Evolutionary conservation across 2,113 vertebrate genomes (phyloP).

Genomic region (Mionectes macconnelli): DNA sequence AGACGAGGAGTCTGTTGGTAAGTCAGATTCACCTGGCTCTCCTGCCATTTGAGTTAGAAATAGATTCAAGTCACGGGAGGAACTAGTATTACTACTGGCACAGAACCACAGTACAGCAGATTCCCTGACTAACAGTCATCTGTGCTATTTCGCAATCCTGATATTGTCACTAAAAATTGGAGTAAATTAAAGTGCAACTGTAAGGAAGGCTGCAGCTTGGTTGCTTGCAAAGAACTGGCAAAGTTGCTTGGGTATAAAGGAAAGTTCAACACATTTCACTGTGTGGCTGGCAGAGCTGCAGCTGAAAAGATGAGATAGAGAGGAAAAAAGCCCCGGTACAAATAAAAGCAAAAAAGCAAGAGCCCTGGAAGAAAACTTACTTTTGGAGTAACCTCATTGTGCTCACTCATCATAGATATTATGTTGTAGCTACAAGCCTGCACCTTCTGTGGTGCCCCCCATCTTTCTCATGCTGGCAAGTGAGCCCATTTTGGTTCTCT

Average conservation of each 20-base stretch:
- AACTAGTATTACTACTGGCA: not conserved
- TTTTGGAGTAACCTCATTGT: not conserved
- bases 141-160: not conserved
- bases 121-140: not conserved
- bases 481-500: not conserved
- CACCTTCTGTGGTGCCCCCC: not conserved
- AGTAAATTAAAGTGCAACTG: not conserved
- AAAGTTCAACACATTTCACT: not conserved
- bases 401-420: not conserved
- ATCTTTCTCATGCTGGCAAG: not conserved
- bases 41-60: not conserved
- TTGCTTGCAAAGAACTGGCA: not conserved
- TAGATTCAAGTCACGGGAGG: not conserved
- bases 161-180: not conserved
- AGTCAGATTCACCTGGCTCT: not conserved
- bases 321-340: not conserved
- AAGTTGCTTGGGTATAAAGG: not conserved
- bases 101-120: not conserved
- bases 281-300: not conserved
- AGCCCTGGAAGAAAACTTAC: not conserved
- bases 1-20: not conserved
- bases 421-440: not conserved
- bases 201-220: not conserved
- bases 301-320: not conserved
- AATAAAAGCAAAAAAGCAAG: not conserved